A percentile compares a stretch with the other conserved stretches of the same genome.
phyloP scores from a whole-genome alignment of 2,888 invertebrate species.

The Azorinus chamasolen region DNA sequence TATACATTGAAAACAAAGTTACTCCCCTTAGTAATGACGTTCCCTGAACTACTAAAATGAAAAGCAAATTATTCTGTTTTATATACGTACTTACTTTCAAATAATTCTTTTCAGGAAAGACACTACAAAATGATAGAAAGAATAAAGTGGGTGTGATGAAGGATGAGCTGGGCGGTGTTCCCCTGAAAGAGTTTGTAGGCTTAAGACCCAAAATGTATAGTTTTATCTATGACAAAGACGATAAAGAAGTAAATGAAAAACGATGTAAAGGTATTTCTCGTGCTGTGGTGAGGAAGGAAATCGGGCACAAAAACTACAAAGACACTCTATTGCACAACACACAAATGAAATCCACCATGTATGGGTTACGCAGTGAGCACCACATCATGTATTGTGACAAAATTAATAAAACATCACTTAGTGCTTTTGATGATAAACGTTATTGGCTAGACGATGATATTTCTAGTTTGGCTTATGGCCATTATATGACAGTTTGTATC shows the following conservation, averaged over 20 bases:
- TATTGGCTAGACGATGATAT: neutral
- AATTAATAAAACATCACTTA: neutral
- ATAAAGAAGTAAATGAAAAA: slow-evolving; percentile 74
- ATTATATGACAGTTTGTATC: too few relatives aligned
- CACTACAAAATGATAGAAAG: neutral
- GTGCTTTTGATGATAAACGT: neutral
- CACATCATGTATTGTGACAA: neutral
- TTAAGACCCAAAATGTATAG: too few relatives aligned
- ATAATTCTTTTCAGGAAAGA: neutral
- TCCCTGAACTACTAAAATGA: too few relatives aligned
- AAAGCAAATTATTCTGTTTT: too few relatives aligned
- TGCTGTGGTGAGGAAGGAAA: slow-evolving; percentile 38
- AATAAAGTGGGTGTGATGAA: too few relatives aligned
- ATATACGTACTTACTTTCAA: too few relatives aligned
- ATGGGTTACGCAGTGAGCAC: neutral
- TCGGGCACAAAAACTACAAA: slow-evolving; percentile 48
- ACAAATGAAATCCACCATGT: slow-evolving; percentile 26
- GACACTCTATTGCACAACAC: slow-evolving; percentile 41
- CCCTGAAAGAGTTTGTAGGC: too few relatives aligned
- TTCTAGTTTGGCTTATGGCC: neutral
- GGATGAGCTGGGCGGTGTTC: too few relatives aligned
- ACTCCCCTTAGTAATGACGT: too few relatives aligned
- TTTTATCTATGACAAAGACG: slow-evolving; percentile 60
- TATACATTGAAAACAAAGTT: too few relatives aligned
- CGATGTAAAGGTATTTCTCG: slow-evolving; percentile 42